Conservation (phyloP, 2,113 vertebrate species). For the Neodon shergylaensis region DNA sequence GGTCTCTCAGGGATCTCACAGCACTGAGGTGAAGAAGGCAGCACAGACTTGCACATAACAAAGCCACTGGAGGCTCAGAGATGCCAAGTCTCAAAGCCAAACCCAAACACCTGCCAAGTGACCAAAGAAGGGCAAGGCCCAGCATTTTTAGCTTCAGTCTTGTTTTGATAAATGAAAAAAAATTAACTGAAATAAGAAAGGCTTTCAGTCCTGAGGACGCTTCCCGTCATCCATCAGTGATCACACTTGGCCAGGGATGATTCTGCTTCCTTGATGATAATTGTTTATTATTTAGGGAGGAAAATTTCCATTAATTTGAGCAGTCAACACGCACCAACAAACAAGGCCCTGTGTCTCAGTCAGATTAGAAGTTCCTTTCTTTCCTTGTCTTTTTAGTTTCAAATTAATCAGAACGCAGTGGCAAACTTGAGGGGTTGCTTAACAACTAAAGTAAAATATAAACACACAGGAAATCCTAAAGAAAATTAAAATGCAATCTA, state of each 20-base stretch:
- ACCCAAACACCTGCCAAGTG: neutral
- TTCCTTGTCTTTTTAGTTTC: conserved; percentile 58
- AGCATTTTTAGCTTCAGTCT: neutral
- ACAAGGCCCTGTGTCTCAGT: neutral
- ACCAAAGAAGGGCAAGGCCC: neutral
- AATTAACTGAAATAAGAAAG: neutral
- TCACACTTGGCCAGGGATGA: neutral
- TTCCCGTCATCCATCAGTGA: neutral
- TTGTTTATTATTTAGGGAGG: conserved; percentile 59
- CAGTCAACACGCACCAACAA: conserved; percentile 5
- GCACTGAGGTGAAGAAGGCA: neutral
- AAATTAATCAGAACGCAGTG: conserved; percentile 56
- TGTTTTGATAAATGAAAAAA: neutral
- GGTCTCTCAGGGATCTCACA: neutral
- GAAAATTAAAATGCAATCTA: conserved; percentile 71
- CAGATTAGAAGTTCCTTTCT: conserved; percentile 54
- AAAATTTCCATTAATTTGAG: conserved; percentile 49
- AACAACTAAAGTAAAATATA: conserved; percentile 65
- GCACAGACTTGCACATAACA: neutral
- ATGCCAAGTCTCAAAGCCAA: neutral
- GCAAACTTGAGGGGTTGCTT: conserved; percentile 50
- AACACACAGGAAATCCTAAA: conserved; percentile 58
- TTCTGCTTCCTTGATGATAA: conserved; percentile 57
- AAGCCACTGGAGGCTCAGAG: neutral
- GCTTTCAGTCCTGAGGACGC: neutral